Conservation (phyloP, 2,888 invertebrate genomes). For the Baronia brevicornis region DNA sequence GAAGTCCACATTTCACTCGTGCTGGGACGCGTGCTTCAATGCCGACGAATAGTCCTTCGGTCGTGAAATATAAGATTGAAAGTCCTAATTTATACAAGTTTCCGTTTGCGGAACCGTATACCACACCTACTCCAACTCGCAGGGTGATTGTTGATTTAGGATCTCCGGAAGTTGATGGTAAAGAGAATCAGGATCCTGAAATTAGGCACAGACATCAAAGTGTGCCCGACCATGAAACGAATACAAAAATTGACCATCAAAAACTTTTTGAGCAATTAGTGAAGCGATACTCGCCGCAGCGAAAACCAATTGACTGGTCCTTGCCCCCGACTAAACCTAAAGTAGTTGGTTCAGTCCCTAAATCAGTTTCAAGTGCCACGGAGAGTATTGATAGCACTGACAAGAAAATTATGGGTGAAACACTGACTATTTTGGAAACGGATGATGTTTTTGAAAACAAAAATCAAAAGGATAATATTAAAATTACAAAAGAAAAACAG, state of each 20-base stretch:
- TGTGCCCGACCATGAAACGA: conserved; percentile 39
- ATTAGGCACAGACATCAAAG: conserved; percentile 40
- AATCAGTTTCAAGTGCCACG: conserved; percentile 49
- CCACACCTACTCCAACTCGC: conserved; percentile 61
- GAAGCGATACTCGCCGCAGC: conserved; percentile 65
- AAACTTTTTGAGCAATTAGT: conserved; percentile 63
- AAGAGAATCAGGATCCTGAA: conserved; percentile 53
- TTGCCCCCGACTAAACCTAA: conserved; percentile 63
- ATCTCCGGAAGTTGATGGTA: conserved; percentile 39
- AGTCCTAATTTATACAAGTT: conserved; percentile 68
- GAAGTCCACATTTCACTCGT: conserved; percentile 45
- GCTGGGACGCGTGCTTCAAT: conserved; percentile 56
- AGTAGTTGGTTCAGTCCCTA: conserved; percentile 61
- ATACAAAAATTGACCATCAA: conserved; percentile 54
- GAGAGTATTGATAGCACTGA: conserved; percentile 41
- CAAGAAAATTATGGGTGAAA: conserved; percentile 23
- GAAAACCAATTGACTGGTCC: conserved; percentile 63
- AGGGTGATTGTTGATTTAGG: conserved; percentile 50
- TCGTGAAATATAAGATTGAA: conserved; percentile 59
- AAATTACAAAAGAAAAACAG: conserved; percentile 20
- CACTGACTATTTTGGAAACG: conserved; percentile 35
- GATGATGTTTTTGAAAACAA: conserved; percentile 56
- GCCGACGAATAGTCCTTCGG: conserved; percentile 44
- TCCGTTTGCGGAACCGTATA: conserved; percentile 67
- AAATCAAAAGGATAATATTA: conserved; percentile 24